Base-by-base conservation (phyloP, 2,888 invertebrate species). In the Myopa tessellatipennis region DNA sequence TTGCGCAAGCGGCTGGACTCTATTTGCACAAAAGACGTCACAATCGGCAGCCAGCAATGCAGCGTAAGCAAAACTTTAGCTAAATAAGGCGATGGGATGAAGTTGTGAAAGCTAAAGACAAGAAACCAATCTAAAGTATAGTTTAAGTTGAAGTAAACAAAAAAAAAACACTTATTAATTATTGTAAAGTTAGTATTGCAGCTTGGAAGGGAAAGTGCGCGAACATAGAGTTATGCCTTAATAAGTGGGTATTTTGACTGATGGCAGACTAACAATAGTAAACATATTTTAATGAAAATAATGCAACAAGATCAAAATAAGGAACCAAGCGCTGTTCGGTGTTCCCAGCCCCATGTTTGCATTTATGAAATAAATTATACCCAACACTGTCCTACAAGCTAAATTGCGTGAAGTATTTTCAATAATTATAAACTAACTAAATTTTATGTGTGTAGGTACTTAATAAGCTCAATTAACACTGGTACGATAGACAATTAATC, bases 1-100 rank as follows among this genome's bases (percentile, higher is more conserved):
- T 88, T 80, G 88, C 88, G 50, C 88, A 88, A 77, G 88, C 88
- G 14, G 88, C 88, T 45, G 88, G 88, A 34, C 83, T 88, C 50
- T 88, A 88, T 82, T 83, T 88, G 50, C 88, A 88, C 79, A 88
- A 87, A 79, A 82, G 87, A 5, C 84, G 87, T 18, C 87, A 87
- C 79, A 87, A 87, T 80, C 84, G 86, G 8, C 84, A 79, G 18
- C 26, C 52, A 58, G 55, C 65, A 52, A 36, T 67, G 65, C 74
- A 74, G n/a, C 74, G 65, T 52, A 74, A 67, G 18, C 74, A 68
- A 55, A 74, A 58, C 38, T 55, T 65, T 52, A 74, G 74, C 36
- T 74, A 74, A 74, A 74, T 74, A 73, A n/a, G 5, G 6, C 4
- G 16, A 38, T 8, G 52, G 65, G 3, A 6, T 52, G 36, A 58